Percentiles rank a stretch among this genome's conserved stretches.
Conservation (phyloP, 2,797 vertebrate species). For the Sorex maritimensis region DNA sequence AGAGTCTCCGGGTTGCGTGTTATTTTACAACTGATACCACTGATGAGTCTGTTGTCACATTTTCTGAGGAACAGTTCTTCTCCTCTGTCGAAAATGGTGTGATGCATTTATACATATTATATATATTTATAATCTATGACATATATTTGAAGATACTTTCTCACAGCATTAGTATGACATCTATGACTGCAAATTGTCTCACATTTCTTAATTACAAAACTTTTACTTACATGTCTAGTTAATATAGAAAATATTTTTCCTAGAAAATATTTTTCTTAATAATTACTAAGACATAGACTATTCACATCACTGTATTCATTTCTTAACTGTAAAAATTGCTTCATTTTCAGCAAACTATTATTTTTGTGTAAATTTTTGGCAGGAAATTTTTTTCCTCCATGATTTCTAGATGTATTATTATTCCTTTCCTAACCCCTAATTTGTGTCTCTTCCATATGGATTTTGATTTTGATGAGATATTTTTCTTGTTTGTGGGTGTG, state of each 20-base stretch:
- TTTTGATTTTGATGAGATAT: too few species aligned
- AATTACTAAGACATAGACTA: not conserved
- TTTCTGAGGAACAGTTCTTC: too few species aligned
- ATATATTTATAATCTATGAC: not conserved
- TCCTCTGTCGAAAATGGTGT: too few species aligned
- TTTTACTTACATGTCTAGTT: conserved; percentile 13
- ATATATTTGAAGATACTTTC: conserved; percentile 57
- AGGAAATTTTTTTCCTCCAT: not conserved
- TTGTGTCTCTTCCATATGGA: not conserved
- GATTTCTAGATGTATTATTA: not conserved
- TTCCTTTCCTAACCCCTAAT: conserved; percentile 52
- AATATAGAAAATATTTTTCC: too few species aligned
- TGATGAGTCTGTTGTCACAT: too few species aligned
- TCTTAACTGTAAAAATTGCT: too few species aligned
- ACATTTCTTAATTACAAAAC: conserved; percentile 14
- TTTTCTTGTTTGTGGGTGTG: too few species aligned
- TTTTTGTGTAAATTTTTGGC: not conserved
- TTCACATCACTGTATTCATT: not conserved
- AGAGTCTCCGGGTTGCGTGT: too few species aligned
- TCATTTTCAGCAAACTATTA: not conserved
- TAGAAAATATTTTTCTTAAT: not conserved
- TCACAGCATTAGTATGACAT: not conserved
- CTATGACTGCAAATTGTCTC: too few species aligned
- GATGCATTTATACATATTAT: not conserved
- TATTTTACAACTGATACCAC: too few species aligned